Percentiles rank a stretch among this genome's conserved stretches.
These are phyloP conservation scores for Spicauda simplicius DNA, from an alignment of 2,888 invertebrate species.

Conservation along the genomic window DNA sequence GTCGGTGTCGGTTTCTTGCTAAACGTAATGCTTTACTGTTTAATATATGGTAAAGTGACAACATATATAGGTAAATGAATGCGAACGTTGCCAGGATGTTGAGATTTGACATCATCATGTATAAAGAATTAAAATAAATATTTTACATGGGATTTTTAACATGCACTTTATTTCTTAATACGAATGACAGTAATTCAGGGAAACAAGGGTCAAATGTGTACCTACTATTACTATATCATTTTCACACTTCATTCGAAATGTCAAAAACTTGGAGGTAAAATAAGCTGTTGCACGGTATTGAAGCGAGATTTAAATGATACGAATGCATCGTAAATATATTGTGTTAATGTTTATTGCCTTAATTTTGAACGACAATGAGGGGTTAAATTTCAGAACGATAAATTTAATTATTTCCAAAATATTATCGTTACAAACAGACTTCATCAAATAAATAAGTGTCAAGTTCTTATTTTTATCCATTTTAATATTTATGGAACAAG, in stretches of 20 bases:
- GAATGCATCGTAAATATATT: constrained; percentile 30
- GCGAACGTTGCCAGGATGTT: background rate
- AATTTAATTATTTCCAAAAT: constrained; percentile 30
- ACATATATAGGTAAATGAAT: background rate
- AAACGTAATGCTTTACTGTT: constrained; percentile 18
- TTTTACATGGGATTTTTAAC: background rate
- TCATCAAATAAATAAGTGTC: background rate
- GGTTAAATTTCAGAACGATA: constrained; percentile 41
- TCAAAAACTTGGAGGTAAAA: constrained; percentile 18
- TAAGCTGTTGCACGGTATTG: constrained; percentile 6
- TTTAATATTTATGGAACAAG: too few relatives aligned
- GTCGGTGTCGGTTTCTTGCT: constrained; percentile 26
- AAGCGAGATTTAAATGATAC: constrained; percentile 30
- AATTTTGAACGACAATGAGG: constrained; percentile 34
- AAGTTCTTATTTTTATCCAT: too few relatives aligned
- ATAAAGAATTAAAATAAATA: too few relatives aligned
- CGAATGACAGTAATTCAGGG: background rate
- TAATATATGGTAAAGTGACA: background rate
- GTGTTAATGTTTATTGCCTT: constrained; percentile 36
- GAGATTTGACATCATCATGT: background rate
- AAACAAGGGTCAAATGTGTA: background rate
- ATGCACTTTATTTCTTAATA: background rate
- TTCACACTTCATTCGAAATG: constrained; percentile 20
- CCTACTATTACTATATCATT: background rate
- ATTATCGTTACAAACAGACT: background rate